These are phyloP conservation scores for Plectrocnemia conspersa DNA, from an alignment of 1,140 invertebrate genomes.

Conservation along the genomic window DNA sequence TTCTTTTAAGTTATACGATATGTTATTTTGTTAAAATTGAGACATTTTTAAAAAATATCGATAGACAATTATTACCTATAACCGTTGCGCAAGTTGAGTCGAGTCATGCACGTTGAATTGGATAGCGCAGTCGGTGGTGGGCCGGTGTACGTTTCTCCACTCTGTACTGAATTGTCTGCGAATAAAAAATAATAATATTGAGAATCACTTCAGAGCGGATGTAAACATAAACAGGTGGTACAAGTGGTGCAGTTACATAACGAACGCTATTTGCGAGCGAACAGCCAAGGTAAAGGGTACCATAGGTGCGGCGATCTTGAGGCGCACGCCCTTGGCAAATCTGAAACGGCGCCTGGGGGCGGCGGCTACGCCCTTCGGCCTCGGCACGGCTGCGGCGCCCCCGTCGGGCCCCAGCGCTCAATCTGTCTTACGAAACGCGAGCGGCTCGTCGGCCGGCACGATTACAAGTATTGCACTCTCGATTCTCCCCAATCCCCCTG, in stretches of 20 bases:
- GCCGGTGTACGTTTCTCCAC: constrained; percentile 49
- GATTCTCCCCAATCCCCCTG: too few species aligned
- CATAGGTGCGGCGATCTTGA: constrained; percentile 20
- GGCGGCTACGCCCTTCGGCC: constrained; percentile 25
- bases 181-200: constrained; percentile 13
- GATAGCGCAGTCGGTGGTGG: constrained; percentile 45
- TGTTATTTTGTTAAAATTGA: too few species aligned
- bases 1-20: too few species aligned
- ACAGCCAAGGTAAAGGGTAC: constrained; percentile 9
- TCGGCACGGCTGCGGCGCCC: constrained; percentile 23
- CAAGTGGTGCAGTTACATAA: neutral
- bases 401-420: constrained; percentile 22
- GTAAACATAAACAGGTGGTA: neutral
- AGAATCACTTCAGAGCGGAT: neutral
- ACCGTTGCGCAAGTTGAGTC: constrained; percentile 48
- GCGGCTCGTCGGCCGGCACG: constrained; percentile 11
- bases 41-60: too few species aligned
- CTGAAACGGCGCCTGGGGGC: constrained; percentile 18
- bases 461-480: constrained; percentile 5
- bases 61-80: constrained; percentile 42
- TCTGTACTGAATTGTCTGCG: constrained; percentile 53
- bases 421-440: constrained; percentile 23
- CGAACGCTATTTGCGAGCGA: constrained; percentile 2
- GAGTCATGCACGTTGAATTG: constrained; percentile 52
- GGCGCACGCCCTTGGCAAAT: constrained; percentile 29